Evolutionary conservation across 2,797 vertebrate genomes (phyloP).

Genomic region (Crypturellus tataupa): DNA sequence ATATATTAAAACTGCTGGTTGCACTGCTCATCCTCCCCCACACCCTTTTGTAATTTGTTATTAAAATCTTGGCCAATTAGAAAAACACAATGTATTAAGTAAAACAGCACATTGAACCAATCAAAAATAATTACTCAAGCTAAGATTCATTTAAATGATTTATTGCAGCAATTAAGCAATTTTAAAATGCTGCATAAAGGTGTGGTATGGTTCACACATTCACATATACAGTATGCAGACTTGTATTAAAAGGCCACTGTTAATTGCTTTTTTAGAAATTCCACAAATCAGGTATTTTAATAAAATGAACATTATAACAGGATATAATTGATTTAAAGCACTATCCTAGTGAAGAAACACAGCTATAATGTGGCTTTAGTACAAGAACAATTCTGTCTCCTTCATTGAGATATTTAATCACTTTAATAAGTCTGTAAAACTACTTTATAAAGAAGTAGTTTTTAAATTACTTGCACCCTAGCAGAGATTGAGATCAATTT

Average conservation of each 20-base stretch:
- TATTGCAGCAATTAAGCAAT: constrained; percentile 27
- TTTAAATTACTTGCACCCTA: constrained; percentile 59
- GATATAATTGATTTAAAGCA: constrained; percentile 67
- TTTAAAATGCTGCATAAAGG: constrained; percentile 45
- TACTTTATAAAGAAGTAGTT: constrained; percentile 54
- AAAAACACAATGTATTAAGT: constrained; percentile 47
- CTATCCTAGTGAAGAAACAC: constrained; percentile 18
- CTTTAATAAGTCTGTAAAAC: constrained; percentile 68
- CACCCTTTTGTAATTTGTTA: constrained; percentile 43
- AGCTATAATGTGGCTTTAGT: constrained; percentile 33
- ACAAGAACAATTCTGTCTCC: constrained; percentile 49
- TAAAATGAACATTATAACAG: constrained; percentile 25
- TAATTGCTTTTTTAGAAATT: constrained; percentile 45
- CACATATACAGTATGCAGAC: not conserved
- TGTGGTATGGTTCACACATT: constrained; percentile 8
- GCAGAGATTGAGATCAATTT: constrained; percentile 36
- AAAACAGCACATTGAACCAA: constrained; percentile 55
- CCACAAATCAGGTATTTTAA: not conserved
- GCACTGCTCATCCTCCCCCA: not conserved
- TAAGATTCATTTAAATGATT: constrained; percentile 53
- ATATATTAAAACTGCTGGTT: constrained; percentile 42
- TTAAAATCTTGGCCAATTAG: constrained; percentile 62
- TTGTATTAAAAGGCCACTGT: constrained; percentile 1
- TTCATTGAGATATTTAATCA: constrained; percentile 56
- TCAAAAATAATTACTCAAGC: constrained; percentile 54